Conservation (phyloP, 1,140 invertebrate species). For the Orius laevigatus region DNA sequence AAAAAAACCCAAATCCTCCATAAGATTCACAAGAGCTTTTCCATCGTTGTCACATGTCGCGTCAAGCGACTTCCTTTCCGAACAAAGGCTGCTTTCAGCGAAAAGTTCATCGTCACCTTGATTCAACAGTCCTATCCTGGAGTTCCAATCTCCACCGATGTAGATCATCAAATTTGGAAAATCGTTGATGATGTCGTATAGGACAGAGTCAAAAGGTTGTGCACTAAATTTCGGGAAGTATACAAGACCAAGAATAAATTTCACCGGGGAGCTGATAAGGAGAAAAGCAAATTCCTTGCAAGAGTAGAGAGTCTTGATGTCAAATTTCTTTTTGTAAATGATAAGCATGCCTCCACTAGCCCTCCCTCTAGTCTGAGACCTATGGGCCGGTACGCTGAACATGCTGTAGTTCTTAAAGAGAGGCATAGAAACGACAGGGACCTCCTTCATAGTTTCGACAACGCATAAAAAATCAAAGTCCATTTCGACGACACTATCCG, state of each 20-base stretch:
- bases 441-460: too few species aligned
- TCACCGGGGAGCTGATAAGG: not conserved
- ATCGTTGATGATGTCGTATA: not conserved
- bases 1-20: not conserved
- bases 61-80: not conserved
- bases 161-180: not conserved
- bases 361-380: too few species aligned
- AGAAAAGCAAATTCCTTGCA: not conserved
- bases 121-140: not conserved
- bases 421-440: too few species aligned
- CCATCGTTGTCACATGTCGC: not conserved
- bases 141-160: conserved; percentile 1
- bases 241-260: not conserved
- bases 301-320: not conserved
- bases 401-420: too few species aligned
- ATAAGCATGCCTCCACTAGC: too few species aligned
- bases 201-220: not conserved
- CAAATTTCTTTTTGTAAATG: not conserved
- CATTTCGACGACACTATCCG: too few species aligned
- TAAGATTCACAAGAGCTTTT: not conserved
- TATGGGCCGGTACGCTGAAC: too few species aligned
- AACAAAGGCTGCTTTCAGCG: not conserved
- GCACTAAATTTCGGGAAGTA: not conserved
- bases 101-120: not conserved
- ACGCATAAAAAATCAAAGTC: too few species aligned